Evolutionary conservation across 1,140 invertebrate genomes (phyloP), one percentile per base, ranked within the genome.

Genomic region (Caligus rogercresseyi): DNA sequence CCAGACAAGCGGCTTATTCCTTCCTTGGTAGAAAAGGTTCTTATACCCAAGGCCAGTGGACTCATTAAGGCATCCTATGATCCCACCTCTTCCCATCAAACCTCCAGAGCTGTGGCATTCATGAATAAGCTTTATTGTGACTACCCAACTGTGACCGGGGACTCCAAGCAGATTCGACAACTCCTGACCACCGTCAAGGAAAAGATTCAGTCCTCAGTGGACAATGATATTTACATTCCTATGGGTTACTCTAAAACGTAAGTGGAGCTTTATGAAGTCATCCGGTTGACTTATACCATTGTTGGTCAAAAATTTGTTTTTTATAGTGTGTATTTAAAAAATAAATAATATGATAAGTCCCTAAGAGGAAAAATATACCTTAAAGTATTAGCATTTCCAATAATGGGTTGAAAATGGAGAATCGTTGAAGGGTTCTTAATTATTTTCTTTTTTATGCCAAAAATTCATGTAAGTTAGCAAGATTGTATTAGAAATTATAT

Each of bases 221-320:
- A 60, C 21, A 25, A 60, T 60, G 57, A 60, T 21, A 18, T 60
- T n/a, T 60, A 60, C 25, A 60, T 60, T 43, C 57, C 57, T 20
- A 25, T 60, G 24, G 57, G 57, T n/a, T 60, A 60, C 19, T 26
- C 26, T 14, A 60, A 60, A 18, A 21, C 18, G 57, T 60, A 26
- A 2, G 23, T 20, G n/a, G n/a, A 43, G n/a, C n/a, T n/a, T n/a
- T n/a, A n/a, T n/a, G n/a, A n/a, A n/a, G n/a, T n/a, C n/a, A n/a
- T n/a, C n/a, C n/a, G n/a, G n/a, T n/a, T n/a, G n/a, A n/a, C n/a
- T n/a, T n/a, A n/a, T n/a, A n/a, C n/a, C n/a, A n/a, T n/a, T n/a
- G n/a, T n/a, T n/a, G n/a, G n/a, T n/a, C n/a, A n/a, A n/a, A n/a
- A n/a, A n/a, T n/a, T n/a, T n/a, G n/a, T n/a, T n/a, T n/a, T n/a